These are phyloP conservation scores for Lophochroa leadbeateri DNA, from an alignment of 2,113 vertebrate genomes.

Conservation along the genomic window DNA sequence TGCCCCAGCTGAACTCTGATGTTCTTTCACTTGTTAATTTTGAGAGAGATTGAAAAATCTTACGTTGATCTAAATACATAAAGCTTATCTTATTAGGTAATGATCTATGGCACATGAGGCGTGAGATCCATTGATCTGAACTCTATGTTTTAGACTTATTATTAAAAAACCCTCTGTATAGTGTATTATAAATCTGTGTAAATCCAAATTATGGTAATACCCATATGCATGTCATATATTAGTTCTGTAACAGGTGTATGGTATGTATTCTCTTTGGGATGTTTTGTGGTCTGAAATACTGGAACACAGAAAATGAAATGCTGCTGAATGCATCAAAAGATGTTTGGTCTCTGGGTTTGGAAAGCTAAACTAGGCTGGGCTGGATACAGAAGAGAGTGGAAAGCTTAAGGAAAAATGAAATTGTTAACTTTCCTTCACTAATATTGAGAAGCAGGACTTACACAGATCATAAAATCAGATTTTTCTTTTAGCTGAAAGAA, in stretches of 20 bases:
- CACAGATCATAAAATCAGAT: not conserved
- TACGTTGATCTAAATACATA: not conserved
- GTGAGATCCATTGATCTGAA: not conserved
- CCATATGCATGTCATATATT: not conserved
- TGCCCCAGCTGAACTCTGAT: not conserved
- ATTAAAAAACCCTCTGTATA: not conserved
- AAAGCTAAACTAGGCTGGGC: not conserved
- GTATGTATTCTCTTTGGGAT: not conserved
- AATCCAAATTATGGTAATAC: not conserved
- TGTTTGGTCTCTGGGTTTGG: not conserved
- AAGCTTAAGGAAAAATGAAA: not conserved
- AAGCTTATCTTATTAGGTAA: not conserved
- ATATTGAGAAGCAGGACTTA: not conserved
- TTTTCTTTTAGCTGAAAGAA: not conserved
- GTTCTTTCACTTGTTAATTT: not conserved
- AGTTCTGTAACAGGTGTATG: not conserved
- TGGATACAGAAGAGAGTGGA: not conserved
- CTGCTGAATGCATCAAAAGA: not conserved
- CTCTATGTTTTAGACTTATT: not conserved
- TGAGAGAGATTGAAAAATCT: not conserved
- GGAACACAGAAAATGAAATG: not conserved
- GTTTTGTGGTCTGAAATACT: not conserved
- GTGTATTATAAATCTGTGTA: not conserved
- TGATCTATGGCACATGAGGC: not conserved
- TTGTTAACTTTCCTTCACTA: not conserved